Conservation (phyloP, 2,113 vertebrate genomes). For the Struthio camelus region DNA sequence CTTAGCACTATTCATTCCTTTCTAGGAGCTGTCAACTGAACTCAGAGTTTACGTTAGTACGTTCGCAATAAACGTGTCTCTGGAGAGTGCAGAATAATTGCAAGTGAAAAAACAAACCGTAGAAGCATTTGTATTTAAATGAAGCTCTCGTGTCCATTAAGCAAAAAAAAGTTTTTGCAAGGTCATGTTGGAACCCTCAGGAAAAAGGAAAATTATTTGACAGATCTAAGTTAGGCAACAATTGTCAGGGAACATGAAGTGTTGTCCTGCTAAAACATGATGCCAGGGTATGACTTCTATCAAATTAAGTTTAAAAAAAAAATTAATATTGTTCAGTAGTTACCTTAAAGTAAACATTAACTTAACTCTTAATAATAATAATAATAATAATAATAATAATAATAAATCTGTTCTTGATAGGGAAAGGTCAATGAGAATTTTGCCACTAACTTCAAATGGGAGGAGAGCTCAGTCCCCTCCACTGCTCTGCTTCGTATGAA, state of each 20-base stretch:
- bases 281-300: neutral
- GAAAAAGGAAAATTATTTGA: neutral
- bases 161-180: neutral
- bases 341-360: neutral
- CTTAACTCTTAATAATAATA: neutral
- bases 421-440: neutral
- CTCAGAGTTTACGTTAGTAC: neutral
- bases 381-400: neutral
- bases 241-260: neutral
- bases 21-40: neutral
- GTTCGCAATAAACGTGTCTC: neutral
- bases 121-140: neutral
- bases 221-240: neutral
- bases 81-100: neutral
- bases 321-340: neutral
- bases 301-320: neutral
- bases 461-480: neutral
- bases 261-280: neutral
- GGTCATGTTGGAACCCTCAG: neutral
- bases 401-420: neutral
- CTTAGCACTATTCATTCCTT: neutral
- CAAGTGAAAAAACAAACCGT: neutral
- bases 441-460: neutral
- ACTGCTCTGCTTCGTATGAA: neutral
- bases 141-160: neutral